A percentile compares a stretch with the other conserved stretches of the same genome.
Conservation (phyloP, 2,113 vertebrate genomes). For the Rhinolophus ferrumequinum region DNA sequence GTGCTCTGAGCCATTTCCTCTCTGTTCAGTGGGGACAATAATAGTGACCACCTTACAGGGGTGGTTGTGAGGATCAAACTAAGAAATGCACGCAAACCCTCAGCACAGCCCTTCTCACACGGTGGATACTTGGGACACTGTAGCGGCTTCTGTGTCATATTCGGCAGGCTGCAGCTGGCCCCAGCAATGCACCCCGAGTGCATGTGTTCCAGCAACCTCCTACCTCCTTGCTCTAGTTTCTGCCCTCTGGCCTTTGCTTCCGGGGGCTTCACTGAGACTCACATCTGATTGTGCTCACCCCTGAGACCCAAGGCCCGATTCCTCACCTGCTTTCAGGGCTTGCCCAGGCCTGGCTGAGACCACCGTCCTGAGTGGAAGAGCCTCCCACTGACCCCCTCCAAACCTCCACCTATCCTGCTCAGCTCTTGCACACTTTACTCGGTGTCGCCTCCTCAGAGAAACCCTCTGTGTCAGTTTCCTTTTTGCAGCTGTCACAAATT, state of each 20-base stretch:
- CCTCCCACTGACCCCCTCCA: no score
- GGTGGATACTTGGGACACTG: fast-evolving
- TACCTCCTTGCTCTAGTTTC: not conserved
- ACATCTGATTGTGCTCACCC: not conserved
- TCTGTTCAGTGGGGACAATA: not conserved
- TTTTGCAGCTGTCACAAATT: no score
- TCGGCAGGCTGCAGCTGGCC: not conserved
- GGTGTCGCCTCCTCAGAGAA: no score
- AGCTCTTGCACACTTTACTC: no score
- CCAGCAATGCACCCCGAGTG: no score
- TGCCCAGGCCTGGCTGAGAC: no score
- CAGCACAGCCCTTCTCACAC: fast-evolving
- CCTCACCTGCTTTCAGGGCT: no score
- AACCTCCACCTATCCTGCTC: no score
- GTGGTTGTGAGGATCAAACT: no score
- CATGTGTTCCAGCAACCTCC: not conserved
- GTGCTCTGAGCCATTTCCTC: not conserved
- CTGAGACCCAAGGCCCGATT: no score
- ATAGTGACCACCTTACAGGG: fast-evolving
- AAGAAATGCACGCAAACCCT: fast-evolving
- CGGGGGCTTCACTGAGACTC: not conserved
- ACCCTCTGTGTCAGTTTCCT: no score
- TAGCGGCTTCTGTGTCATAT: not conserved
- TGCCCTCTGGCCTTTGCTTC: not conserved
- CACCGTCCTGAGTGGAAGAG: no score